phyloP scores from a whole-genome alignment of 1,140 invertebrate genomes.

The Luehdorfia chinensis region DNA sequence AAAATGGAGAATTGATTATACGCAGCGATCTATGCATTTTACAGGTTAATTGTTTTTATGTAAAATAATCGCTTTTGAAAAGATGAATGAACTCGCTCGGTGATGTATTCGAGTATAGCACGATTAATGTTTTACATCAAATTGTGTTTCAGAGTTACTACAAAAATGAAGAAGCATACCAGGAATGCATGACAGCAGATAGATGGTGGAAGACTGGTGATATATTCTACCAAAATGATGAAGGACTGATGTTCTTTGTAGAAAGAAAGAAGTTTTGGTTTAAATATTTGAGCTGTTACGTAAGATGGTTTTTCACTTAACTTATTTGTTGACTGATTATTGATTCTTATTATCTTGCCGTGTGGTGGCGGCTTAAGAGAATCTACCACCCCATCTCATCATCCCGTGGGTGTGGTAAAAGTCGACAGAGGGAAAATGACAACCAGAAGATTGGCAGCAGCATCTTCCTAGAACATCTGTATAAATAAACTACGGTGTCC shows the following conservation, averaged over 20 bases:
- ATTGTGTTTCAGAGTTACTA: slow-evolving; percentile 76
- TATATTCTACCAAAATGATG: slow-evolving; percentile 79
- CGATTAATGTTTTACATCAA: not conserved
- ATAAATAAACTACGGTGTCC: no score
- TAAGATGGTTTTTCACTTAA: no score
- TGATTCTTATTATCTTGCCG: not conserved
- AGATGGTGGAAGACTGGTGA: slow-evolving; percentile 86
- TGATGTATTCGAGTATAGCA: not conserved
- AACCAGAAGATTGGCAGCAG: no score
- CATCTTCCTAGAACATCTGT: no score
- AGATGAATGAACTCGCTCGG: no score
- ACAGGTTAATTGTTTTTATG: not conserved
- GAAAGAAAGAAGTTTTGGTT: slow-evolving; percentile 81
- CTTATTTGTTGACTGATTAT: no score
- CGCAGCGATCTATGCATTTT: slow-evolving; percentile 18
- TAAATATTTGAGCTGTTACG: slow-evolving; percentile 56
- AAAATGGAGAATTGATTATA: slow-evolving; percentile 25
- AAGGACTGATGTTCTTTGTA: slow-evolving; percentile 77
- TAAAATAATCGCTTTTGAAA: no score
- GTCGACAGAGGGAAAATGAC: no score
- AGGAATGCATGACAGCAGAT: slow-evolving; percentile 75
- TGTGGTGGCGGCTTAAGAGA: no score
- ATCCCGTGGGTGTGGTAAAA: no score
- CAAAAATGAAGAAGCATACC: slow-evolving; percentile 81
- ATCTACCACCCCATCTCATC: no score